Evolutionary conservation across 2,113 vertebrate genomes (phyloP).

Genomic region (Coptodon bakossiorum): DNA sequence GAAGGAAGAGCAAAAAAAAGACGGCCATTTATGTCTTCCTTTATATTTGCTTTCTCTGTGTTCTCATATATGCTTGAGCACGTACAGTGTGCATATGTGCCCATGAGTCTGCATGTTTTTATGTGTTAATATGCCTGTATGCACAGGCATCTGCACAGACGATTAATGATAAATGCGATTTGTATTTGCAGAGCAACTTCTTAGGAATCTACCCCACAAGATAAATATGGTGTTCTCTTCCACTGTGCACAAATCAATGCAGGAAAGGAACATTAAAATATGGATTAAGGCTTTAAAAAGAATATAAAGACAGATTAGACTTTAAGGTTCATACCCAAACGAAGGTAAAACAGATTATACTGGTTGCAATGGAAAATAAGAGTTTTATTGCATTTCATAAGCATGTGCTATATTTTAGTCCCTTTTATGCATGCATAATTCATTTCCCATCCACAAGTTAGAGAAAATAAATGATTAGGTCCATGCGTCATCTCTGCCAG

Average conservation of each 20-base stretch:
- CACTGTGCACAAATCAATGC: neutral
- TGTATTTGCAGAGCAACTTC: neutral
- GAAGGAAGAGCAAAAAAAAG: neutral
- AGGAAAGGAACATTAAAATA: slow-evolving; percentile 6
- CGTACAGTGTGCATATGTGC: neutral
- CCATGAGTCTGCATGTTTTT: neutral
- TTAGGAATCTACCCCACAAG: neutral
- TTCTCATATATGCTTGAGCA: neutral
- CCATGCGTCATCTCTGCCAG: slow-evolving; percentile 46
- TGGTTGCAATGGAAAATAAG: neutral
- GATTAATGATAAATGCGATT: slow-evolving; percentile 18
- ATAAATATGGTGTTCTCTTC: slow-evolving; percentile 6
- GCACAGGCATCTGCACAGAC: neutral
- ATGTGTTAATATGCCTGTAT: neutral
- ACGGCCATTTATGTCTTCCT: neutral
- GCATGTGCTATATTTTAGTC: neutral
- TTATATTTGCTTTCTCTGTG: neutral
- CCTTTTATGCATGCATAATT: slow-evolving; percentile 19
- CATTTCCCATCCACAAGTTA: neutral
- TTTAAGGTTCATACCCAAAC: neutral
- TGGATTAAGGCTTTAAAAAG: slow-evolving; percentile 22
- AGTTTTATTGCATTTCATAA: slow-evolving; percentile 15
- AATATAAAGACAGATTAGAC: slow-evolving; percentile 15
- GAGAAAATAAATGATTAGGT: slow-evolving; percentile 44
- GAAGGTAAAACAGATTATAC: neutral